Evolutionary conservation across 2,888 invertebrate species (phyloP), one percentile per base, ranked within the genome.

Genomic region (Drosophila mulleri): DNA sequence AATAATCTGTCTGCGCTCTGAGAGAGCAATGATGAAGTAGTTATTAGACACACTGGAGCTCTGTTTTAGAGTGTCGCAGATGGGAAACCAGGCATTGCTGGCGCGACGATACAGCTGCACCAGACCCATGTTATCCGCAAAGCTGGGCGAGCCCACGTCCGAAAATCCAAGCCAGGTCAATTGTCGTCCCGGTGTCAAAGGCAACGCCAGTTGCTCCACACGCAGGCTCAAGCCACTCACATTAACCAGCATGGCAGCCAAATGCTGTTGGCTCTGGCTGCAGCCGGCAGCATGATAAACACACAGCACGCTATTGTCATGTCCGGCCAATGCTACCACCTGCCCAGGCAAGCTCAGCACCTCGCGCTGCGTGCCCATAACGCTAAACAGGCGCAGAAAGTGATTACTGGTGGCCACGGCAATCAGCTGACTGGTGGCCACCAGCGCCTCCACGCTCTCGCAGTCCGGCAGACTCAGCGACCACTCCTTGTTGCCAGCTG

Each of bases 291-390:
- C 92, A 86, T 97, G 97, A 91, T 95, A 96, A 32, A 95, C 95
- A 14, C 96, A 93, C 71, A 96, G 91, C 20, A 97, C 91, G 56
- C 94, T 94, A 89, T 95, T 94, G 44, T 94, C 94, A 75, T 94
- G 94, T 0, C 95, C 96, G 50, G 95, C 93, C 91, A 97, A 93
- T 35, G 95, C 94, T 6, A 98, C 95, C 18, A 96, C 93, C 7
- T 96, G 95, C 1, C 98, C 97, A 0, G 96, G 95, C 56, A 97
- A 91, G 1, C 95, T 94, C 59, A 97, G 93, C 3, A 93, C 88
- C 90, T 97, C 96, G 88, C 96, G 94, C 93, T 99, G 99, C 0
- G 97, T 96, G 52, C 99, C 99, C 93, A 96, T 95, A 14, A 96
- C 94, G 7, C 97, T 96, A 92, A 96, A 98, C 6, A 99, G 93